A percentile compares a stretch with the other conserved stretches of the same genome.
These are phyloP conservation scores for Dunckerocampus dactyliophorus DNA, from an alignment of 2,113 vertebrate genomes.

Conservation along the genomic window DNA sequence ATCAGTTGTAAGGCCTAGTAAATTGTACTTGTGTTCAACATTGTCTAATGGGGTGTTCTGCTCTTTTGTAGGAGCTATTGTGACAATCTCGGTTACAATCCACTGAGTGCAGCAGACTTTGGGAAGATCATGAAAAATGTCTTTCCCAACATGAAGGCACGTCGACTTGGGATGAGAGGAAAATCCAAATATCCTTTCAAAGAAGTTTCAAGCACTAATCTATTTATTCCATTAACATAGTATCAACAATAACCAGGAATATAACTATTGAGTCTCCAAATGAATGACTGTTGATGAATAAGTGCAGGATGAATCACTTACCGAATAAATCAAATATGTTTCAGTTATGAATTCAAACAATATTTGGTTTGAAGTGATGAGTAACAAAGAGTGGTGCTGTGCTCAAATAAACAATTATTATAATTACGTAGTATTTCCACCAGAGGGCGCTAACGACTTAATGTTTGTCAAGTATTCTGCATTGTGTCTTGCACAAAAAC, in stretches of 20 bases:
- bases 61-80: constrained; percentile 91
- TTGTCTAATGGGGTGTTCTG: not conserved
- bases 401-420: not conserved
- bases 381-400: not conserved
- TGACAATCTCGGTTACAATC: constrained; percentile 99
- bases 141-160: constrained; percentile 99
- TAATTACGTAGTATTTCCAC: not conserved
- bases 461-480: not conserved
- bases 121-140: constrained; percentile 99
- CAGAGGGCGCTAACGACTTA: not conserved
- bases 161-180: constrained; percentile 92
- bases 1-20: not conserved
- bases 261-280: no score
- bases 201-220: not conserved
- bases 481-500: not conserved
- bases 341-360: not conserved
- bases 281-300: not conserved
- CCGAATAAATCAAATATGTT: not conserved
- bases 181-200: constrained; percentile 99
- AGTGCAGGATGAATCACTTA: not conserved
- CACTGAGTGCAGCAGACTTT: constrained; percentile 98
- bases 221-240: no score
- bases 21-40: not conserved
- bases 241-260: no score
- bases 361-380: not conserved